phyloP scores from a whole-genome alignment of 2,888 invertebrate genomes.

The Gibbula magus region DNA sequence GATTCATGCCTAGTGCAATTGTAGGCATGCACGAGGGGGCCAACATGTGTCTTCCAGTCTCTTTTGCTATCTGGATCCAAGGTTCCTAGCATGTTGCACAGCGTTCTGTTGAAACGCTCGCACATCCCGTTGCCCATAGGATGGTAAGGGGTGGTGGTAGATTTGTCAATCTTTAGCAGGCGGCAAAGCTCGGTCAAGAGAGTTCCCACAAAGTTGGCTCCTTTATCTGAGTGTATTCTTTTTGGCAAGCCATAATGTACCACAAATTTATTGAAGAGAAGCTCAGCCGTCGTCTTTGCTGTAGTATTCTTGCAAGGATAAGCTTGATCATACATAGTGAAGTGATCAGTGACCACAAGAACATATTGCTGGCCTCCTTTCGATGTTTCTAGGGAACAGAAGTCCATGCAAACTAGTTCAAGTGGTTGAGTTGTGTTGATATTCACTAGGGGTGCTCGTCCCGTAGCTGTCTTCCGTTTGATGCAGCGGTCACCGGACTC shows the following conservation, averaged over 20 bases:
- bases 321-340: no score
- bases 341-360: no score
- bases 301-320: no score
- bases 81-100: neutral
- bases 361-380: no score
- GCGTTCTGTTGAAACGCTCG: neutral
- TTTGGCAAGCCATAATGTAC: neutral
- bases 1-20: neutral
- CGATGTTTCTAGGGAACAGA: neutral
- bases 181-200: neutral
- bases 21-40: constrained; percentile 9
- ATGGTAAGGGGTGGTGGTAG: neutral
- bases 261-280: neutral
- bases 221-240: neutral
- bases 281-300: neutral
- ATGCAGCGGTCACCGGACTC: neutral
- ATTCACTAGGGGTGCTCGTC: neutral
- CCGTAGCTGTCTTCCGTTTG: neutral
- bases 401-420: neutral
- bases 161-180: neutral
- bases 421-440: neutral
- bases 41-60: neutral
- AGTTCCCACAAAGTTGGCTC: neutral
- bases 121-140: neutral
- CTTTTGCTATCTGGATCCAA: neutral